These are phyloP conservation scores for Bubo scandiacus DNA, from an alignment of 2,113 vertebrate genomes.

Conservation along the genomic window DNA sequence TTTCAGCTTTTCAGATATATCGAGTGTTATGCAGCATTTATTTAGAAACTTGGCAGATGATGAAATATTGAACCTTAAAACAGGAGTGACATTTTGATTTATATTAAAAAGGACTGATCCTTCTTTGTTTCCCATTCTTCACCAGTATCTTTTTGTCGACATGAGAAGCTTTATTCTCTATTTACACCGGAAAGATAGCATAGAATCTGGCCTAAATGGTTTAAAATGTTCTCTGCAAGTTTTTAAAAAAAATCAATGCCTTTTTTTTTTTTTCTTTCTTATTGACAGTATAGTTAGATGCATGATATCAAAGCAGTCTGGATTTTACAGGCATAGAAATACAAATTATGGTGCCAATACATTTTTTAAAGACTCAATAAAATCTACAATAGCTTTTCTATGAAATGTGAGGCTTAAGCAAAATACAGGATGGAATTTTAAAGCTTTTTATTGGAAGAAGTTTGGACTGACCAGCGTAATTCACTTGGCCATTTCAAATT, in stretches of 20 bases:
- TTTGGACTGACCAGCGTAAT: not conserved
- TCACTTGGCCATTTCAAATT: not conserved
- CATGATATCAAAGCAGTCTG: not conserved
- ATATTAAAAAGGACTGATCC: not conserved
- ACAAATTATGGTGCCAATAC: not conserved
- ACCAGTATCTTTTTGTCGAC: not conserved
- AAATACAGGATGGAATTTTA: not conserved
- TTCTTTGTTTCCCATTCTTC: not conserved
- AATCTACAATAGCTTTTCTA: not conserved
- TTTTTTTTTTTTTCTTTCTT: not conserved
- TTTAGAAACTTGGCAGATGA: slow-evolving; percentile 11
- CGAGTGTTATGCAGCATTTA: not conserved
- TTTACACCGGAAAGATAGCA: not conserved
- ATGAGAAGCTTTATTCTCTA: not conserved
- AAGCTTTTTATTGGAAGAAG: not conserved
- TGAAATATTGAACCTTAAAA: slow-evolving; percentile 53
- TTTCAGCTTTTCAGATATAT: not conserved
- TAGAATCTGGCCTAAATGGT: not conserved
- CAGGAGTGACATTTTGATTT: slow-evolving; percentile 38
- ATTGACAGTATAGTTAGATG: not conserved
- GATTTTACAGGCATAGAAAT: not conserved
- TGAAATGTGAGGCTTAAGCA: not conserved
- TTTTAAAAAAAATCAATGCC: not conserved
- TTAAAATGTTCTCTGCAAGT: not conserved
- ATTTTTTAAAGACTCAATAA: not conserved